These are phyloP conservation scores for Phymorhynchus buccinoides DNA, from an alignment of 1,140 invertebrate genomes.

Conservation along the genomic window DNA sequence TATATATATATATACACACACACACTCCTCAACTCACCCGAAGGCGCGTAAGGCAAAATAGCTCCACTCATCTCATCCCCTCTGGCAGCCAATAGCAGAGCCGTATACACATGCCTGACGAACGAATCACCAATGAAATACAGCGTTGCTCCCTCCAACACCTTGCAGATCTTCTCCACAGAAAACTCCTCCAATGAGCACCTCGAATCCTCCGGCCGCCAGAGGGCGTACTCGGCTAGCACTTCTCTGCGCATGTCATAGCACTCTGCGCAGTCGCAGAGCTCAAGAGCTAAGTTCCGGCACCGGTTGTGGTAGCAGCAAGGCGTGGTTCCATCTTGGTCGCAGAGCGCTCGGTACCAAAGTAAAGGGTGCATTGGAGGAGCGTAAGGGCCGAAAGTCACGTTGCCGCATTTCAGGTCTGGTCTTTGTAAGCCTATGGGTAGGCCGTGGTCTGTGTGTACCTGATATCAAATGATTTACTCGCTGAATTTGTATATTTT, in stretches of 20 bases:
- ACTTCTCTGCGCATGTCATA: constrained; percentile 45
- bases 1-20: too few relatives aligned
- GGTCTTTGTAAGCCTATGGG: constrained; percentile 23
- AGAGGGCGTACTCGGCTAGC: constrained; percentile 46
- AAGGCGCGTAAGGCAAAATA: not conserved
- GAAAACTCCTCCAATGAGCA: constrained; percentile 35
- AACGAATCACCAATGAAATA: constrained; percentile 46
- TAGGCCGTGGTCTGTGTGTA: not conserved
- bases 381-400: constrained; percentile 27
- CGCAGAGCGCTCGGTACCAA: constrained; percentile 46
- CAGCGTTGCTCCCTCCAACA: constrained; percentile 36
- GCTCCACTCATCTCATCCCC: constrained; percentile 34
- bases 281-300: constrained; percentile 1
- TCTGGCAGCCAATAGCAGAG: constrained; percentile 28
- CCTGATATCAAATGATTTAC: too few relatives aligned
- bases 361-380: not conserved
- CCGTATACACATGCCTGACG: constrained; percentile 40
- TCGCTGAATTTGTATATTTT: too few relatives aligned
- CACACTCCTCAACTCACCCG: not conserved
- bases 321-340: constrained; percentile 45
- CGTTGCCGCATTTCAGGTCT: constrained; percentile 32
- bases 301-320: constrained; percentile 50
- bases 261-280: constrained; percentile 42
- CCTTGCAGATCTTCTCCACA: not conserved
- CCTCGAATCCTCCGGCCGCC: constrained; percentile 22